A percentile compares a stretch with the other conserved stretches of the same genome.
These are phyloP conservation scores for Allobates femoralis DNA, from an alignment of 2,797 vertebrate species.

Conservation along the genomic window DNA sequence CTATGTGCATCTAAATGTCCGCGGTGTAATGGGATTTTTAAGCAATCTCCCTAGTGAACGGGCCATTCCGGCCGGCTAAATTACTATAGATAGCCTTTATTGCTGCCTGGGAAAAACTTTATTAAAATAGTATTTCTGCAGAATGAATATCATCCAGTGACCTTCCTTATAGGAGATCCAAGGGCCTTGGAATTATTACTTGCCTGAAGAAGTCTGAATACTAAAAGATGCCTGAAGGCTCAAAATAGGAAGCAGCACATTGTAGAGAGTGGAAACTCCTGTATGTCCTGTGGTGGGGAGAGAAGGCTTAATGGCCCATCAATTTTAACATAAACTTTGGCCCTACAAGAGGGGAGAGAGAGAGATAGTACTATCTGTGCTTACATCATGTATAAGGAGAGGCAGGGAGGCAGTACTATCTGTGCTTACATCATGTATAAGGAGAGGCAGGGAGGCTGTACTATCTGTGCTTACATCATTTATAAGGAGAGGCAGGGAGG, in stretches of 20 bases:
- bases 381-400: background rate
- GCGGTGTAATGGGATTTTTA: slow-evolving; percentile 31
- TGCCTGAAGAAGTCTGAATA: background rate
- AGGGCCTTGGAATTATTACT: background rate
- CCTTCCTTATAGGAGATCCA: background rate
- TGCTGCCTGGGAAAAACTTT: slow-evolving; percentile 16
- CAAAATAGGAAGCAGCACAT: background rate
- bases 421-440: background rate
- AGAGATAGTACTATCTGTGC: background rate
- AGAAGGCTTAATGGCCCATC: background rate
- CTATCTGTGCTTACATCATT: background rate
- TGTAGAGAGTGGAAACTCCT: background rate
- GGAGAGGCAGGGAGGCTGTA: background rate
- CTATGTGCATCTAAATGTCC: slow-evolving; percentile 19
- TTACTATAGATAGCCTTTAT: slow-evolving; percentile 17
- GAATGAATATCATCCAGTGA: slow-evolving; percentile 28
- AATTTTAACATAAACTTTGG: background rate
- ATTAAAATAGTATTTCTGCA: slow-evolving; percentile 32
- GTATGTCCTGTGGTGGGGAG: background rate
- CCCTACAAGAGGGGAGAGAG: background rate
- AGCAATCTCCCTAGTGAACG: slow-evolving; percentile 26
- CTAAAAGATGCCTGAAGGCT: background rate
- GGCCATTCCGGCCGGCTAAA: slow-evolving; percentile 13
- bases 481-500: background rate
- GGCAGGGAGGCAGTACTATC: background rate